Percentiles rank a stretch among this genome's conserved stretches.
These are phyloP conservation scores for Cosmopolites sordidus DNA, from an alignment of 2,888 invertebrate species.

Conservation along the genomic window DNA sequence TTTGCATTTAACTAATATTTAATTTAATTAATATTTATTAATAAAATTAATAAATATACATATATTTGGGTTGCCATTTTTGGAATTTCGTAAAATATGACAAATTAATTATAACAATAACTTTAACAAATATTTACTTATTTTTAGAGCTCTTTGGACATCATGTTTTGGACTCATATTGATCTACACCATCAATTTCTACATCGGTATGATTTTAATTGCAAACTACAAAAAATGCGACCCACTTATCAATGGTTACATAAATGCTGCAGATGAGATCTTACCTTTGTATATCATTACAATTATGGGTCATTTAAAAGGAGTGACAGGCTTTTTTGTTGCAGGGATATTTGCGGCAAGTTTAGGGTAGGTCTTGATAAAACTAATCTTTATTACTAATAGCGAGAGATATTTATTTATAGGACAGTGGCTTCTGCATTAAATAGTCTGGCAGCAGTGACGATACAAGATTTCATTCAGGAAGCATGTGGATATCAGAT, in stretches of 20 bases:
- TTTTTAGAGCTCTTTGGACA: constrained; percentile 65
- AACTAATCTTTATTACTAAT: no score
- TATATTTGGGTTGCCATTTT: no score
- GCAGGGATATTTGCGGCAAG: constrained; percentile 95
- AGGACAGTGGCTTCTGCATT: constrained; percentile 95
- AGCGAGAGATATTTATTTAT: constrained; percentile 21
- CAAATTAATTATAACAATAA: not conserved
- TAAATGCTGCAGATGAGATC: constrained; percentile 72
- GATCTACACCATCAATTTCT: constrained; percentile 82
- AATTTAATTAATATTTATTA: no score
- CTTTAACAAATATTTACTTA: not conserved
- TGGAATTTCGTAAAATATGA: no score
- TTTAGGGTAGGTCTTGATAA: constrained; percentile 65
- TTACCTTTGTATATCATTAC: constrained; percentile 88
- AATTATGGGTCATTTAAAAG: constrained; percentile 68
- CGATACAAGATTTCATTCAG: constrained; percentile 80
- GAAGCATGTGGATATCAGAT: constrained; percentile 68
- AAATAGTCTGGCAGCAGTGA: constrained; percentile 88
- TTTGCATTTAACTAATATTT: no score
- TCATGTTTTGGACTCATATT: constrained; percentile 70
- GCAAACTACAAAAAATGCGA: constrained; percentile 76
- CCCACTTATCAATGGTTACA: constrained; percentile 68
- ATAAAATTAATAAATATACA: no score
- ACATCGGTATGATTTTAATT: constrained; percentile 58
- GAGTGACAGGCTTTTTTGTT: constrained; percentile 88